phyloP scores from a whole-genome alignment of 2,888 invertebrate species.

The Adelognathus sp. region DNA sequence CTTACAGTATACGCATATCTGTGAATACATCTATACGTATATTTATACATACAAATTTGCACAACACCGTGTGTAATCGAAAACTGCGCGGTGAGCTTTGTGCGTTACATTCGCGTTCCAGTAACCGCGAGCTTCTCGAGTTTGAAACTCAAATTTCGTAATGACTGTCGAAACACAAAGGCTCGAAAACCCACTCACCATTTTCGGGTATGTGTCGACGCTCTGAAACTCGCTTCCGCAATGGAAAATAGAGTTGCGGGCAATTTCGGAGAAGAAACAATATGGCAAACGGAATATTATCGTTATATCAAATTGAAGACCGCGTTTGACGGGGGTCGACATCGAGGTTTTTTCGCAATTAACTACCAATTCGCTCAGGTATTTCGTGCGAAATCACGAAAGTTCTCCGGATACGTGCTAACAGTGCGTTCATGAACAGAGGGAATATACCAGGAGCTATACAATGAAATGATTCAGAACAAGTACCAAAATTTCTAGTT shows the following conservation, averaged over 20 bases:
- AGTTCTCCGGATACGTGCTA: too few relatives aligned
- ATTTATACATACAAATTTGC: constrained; percentile 15
- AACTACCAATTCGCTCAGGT: too few relatives aligned
- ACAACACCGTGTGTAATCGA: constrained; percentile 27
- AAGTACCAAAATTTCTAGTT: too few relatives aligned
- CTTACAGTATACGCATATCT: background rate
- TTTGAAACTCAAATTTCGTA: constrained; percentile 34
- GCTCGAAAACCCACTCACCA: too few relatives aligned
- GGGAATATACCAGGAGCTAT: too few relatives aligned
- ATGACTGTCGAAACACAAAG: constrained; percentile 44
- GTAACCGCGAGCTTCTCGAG: constrained; percentile 18
- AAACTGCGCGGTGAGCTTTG: constrained; percentile 37
- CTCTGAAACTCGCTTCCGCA: background rate
- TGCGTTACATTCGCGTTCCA: constrained; percentile 29
- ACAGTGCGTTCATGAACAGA: too few relatives aligned
- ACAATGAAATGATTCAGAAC: too few relatives aligned
- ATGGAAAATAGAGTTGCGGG: background rate
- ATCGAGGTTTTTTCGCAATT: too few relatives aligned
- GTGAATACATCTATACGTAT: background rate
- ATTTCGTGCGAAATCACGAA: too few relatives aligned
- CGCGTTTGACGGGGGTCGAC: too few relatives aligned
- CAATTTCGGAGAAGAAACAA: constrained; percentile 2
- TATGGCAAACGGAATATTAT: too few relatives aligned
- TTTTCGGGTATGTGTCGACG: background rate
- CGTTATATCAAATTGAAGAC: too few relatives aligned